These are phyloP conservation scores for Enteromius unitaeniatus DNA, from an alignment of 2,797 vertebrate species.

Conservation along the genomic window DNA sequence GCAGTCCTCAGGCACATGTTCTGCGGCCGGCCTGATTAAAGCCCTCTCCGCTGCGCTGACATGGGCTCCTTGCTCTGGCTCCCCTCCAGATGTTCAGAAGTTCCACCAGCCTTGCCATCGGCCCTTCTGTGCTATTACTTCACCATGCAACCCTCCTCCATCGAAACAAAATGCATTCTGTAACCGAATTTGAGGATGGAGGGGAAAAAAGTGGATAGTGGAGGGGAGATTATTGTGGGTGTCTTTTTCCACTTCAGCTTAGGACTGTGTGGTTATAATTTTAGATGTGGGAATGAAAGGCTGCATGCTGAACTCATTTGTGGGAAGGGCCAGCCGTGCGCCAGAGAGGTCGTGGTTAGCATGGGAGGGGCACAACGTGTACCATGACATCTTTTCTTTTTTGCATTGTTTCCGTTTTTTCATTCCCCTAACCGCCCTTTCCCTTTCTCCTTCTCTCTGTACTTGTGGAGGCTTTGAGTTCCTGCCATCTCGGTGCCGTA, in stretches of 20 bases:
- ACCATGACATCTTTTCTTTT: constrained; percentile 75
- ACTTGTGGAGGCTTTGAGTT: constrained; percentile 25
- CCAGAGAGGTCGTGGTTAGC: constrained; percentile 79
- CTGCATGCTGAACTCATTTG: constrained; percentile 85
- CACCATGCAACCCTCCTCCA: constrained; percentile 71
- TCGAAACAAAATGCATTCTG: constrained; percentile 77
- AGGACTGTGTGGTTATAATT: constrained; percentile 76
- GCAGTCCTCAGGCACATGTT: constrained; percentile 79
- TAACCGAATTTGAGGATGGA: constrained; percentile 77
- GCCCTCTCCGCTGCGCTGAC: constrained; percentile 80
- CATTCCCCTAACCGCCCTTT: constrained; percentile 10
- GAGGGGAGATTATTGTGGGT: constrained; percentile 78
- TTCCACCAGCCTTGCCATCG: constrained; percentile 74
- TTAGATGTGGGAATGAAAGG: constrained; percentile 81
- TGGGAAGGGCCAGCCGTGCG: constrained; percentile 78
- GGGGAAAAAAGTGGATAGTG: constrained; percentile 68
- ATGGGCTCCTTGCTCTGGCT: constrained; percentile 75
- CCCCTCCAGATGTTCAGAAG: constrained; percentile 75
- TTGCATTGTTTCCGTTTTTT: constrained; percentile 38
- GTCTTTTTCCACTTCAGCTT: constrained; percentile 81
- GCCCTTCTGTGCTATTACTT: constrained; percentile 74
- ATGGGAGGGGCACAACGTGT: constrained; percentile 78
- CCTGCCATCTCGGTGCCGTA: constrained; percentile 41
- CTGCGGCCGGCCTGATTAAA: constrained; percentile 83
- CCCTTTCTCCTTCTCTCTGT: constrained; percentile 27